Evolutionary conservation across 2,888 invertebrate genomes (phyloP).

Genomic region (Ganaspis brasiliensis): DNA sequence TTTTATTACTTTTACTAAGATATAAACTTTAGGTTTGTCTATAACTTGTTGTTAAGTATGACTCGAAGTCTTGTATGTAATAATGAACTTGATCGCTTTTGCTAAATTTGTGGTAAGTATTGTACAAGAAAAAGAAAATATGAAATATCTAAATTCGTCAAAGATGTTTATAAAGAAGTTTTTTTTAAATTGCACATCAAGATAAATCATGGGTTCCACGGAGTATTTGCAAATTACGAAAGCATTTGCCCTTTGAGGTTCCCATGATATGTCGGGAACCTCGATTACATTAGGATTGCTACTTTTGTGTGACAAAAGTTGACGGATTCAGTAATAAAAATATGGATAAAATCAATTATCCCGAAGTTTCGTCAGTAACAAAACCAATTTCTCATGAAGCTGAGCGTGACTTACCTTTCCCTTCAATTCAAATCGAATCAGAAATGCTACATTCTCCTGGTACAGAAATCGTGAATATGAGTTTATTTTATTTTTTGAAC

Average conservation of each 20-base stretch:
- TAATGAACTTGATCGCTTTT: no score
- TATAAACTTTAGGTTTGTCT: no score
- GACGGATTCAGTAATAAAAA: constrained; percentile 54
- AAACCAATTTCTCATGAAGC: constrained; percentile 12
- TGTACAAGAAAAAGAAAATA: constrained; percentile 36
- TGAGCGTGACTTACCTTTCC: background rate
- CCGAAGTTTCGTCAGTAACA: constrained; percentile 12
- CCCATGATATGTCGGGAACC: constrained; percentile 61
- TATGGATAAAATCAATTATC: background rate
- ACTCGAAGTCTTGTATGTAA: no score
- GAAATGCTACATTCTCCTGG: constrained; percentile 46
- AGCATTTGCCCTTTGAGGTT: constrained; percentile 54
- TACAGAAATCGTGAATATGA: constrained; percentile 52
- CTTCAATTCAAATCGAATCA: constrained; percentile 1
- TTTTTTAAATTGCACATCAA: constrained; percentile 60
- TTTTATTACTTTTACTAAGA: no score
- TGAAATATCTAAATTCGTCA: constrained; percentile 59
- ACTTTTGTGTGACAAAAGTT: constrained; percentile 57
- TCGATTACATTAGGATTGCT: constrained; percentile 58
- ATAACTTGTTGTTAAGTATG: no score
- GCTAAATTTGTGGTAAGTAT: constrained; percentile 54
- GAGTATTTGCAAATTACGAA: constrained; percentile 58
- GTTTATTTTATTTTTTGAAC: constrained; percentile 52
- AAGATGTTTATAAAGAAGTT: constrained; percentile 60
- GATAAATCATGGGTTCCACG: constrained; percentile 63